phyloP scores from a whole-genome alignment of 2,113 vertebrate species.

The Rhadina sibilatrix region DNA sequence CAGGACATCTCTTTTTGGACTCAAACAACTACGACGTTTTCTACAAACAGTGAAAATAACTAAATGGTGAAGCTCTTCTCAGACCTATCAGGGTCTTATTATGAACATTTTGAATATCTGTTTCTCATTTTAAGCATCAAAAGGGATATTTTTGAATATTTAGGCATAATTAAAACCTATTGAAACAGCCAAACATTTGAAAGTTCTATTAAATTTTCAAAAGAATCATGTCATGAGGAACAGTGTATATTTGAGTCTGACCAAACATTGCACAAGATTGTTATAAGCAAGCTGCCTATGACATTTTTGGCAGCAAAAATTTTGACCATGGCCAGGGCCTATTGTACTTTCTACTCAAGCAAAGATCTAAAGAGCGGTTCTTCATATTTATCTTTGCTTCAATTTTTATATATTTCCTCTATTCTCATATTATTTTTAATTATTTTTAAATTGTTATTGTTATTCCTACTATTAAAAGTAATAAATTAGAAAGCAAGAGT shows the following conservation, averaged over 20 bases:
- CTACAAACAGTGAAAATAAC: background rate
- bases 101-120: background rate
- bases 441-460: background rate
- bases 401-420: background rate
- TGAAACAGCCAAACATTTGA: background rate
- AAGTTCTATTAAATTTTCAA: background rate
- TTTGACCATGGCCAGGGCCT: background rate
- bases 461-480: background rate
- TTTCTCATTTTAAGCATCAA: background rate
- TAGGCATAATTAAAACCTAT: background rate
- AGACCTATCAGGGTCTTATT: background rate
- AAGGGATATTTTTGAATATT: background rate
- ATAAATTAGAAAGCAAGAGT: background rate
- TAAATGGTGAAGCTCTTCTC: background rate
- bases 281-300: background rate
- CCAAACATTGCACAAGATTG: background rate
- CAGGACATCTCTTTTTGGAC: no score
- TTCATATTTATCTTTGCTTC: background rate
- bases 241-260: background rate
- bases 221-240: fast-evolving
- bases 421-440: background rate
- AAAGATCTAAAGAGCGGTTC: background rate
- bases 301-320: background rate
- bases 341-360: background rate
- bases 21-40: no score